A percentile compares a stretch with the other conserved stretches of the same genome.
Conservation (phyloP, 2,113 vertebrate genomes). For the Chiloscyllium plagiosum region DNA sequence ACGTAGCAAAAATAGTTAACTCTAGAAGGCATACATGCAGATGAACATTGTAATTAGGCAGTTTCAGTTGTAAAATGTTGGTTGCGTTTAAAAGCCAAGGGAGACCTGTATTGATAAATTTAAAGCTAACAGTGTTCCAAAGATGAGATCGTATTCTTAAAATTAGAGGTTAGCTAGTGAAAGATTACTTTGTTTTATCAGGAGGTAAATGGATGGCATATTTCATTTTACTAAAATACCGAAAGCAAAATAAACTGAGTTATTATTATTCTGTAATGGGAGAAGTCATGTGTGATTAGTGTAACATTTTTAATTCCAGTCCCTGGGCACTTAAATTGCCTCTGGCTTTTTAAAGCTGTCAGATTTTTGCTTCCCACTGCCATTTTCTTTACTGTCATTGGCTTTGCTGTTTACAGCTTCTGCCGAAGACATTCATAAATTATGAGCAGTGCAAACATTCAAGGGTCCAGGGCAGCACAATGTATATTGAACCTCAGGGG, state of each 20-base stretch:
- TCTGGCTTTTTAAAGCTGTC: slow-evolving; percentile 74
- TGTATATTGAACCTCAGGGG: neutral
- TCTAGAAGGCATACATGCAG: neutral
- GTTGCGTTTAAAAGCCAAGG: neutral
- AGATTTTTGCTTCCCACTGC: slow-evolving; percentile 57
- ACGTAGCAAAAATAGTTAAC: neutral
- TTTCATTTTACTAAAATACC: slow-evolving; percentile 22
- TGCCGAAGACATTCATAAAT: slow-evolving; percentile 1
- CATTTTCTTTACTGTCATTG: neutral
- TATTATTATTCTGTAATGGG: slow-evolving; percentile 33
- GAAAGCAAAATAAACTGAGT: slow-evolving; percentile 10
- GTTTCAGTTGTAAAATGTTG: neutral
- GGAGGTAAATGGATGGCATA: neutral
- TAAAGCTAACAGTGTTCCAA: neutral
- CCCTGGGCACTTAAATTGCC: slow-evolving; percentile 49
- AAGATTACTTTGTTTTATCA: neutral
- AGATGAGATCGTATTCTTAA: neutral
- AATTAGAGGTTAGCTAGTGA: neutral
- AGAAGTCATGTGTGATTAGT: slow-evolving; percentile 33
- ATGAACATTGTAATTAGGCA: neutral
- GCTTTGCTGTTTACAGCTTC: slow-evolving; percentile 1
- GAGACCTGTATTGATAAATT: neutral
- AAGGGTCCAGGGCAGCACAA: neutral
- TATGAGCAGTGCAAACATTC: slow-evolving; percentile 14
- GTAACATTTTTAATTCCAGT: slow-evolving; percentile 35